Conservation (phyloP, 37 sponge, comb jelly and placozoan genomes). For the Diacarnus erythraeanus region DNA sequence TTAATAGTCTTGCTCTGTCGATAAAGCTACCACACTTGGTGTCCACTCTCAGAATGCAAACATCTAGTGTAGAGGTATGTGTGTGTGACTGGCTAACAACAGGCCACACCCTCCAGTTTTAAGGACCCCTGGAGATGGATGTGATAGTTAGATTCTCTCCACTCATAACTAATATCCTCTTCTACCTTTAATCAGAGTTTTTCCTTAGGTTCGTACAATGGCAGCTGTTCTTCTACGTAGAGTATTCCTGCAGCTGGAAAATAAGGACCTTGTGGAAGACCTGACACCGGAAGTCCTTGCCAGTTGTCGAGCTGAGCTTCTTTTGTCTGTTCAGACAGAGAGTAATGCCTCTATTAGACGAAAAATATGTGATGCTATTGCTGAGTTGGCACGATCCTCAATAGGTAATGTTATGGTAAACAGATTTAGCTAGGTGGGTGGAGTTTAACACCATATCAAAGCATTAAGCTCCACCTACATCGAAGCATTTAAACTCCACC, state of each 20-base stretch:
- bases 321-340: slow-evolving; percentile 65
- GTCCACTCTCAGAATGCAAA: slow-evolving; percentile 22
- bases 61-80: slow-evolving; percentile 37
- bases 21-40: slow-evolving; percentile 58
- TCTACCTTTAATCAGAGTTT: not conserved
- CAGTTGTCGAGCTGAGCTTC: slow-evolving; percentile 63
- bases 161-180: slow-evolving; percentile 15
- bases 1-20: slow-evolving; percentile 26
- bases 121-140: too few species aligned
- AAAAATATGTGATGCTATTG: slow-evolving; percentile 93
- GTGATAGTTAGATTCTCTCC: slow-evolving; percentile 1
- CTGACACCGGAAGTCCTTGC: slow-evolving; percentile 18
- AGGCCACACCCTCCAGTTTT: too few species aligned
- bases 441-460: too few species aligned
- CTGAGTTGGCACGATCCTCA: slow-evolving; percentile 90
- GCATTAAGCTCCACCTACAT: too few species aligned
- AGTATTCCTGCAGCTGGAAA: slow-evolving; percentile 54
- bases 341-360: slow-evolving; percentile 42
- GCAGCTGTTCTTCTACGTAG: slow-evolving; percentile 77
- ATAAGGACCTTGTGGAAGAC: slow-evolving; percentile 28
- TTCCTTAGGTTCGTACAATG: slow-evolving; percentile 47
- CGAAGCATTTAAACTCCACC: too few species aligned
- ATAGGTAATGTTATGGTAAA: too few species aligned
- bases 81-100: not conserved
- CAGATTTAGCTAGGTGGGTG: too few species aligned